phyloP scores from a whole-genome alignment of 2,113 vertebrate genomes.

The Pterocles orientalis region DNA sequence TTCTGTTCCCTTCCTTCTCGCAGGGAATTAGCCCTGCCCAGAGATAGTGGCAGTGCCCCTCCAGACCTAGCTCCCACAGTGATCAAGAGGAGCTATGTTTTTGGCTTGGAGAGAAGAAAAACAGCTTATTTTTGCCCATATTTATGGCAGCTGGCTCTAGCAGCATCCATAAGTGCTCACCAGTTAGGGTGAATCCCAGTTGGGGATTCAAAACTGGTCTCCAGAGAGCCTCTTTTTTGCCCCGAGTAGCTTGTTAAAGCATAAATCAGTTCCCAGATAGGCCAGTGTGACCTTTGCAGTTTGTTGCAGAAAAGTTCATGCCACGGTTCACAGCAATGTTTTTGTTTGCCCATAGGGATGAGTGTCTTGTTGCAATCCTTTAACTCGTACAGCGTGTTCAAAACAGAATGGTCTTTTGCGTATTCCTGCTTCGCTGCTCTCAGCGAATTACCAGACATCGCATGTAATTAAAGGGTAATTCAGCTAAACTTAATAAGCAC shows the following conservation, averaged over 20 bases:
- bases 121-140: neutral
- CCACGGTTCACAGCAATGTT: neutral
- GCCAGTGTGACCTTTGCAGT: neutral
- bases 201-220: neutral
- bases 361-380: neutral
- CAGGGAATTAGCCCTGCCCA: neutral
- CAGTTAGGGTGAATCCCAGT: neutral
- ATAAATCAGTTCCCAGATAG: neutral
- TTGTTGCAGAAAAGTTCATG: neutral
- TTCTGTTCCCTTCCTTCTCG: neutral
- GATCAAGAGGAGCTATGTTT: neutral
- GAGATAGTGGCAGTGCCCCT: neutral
- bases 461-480: neutral
- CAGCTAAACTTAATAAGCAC: neutral
- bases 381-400: neutral
- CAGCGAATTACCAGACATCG: neutral
- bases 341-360: neutral
- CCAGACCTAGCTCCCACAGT: neutral
- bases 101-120: neutral
- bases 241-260: neutral
- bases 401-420: neutral
- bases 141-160: neutral
- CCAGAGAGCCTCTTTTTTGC: neutral
- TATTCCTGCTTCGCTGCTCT: neutral
- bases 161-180: neutral